Base-by-base conservation (phyloP, 2,888 invertebrate genomes). In the Drosophila mulleri region DNA sequence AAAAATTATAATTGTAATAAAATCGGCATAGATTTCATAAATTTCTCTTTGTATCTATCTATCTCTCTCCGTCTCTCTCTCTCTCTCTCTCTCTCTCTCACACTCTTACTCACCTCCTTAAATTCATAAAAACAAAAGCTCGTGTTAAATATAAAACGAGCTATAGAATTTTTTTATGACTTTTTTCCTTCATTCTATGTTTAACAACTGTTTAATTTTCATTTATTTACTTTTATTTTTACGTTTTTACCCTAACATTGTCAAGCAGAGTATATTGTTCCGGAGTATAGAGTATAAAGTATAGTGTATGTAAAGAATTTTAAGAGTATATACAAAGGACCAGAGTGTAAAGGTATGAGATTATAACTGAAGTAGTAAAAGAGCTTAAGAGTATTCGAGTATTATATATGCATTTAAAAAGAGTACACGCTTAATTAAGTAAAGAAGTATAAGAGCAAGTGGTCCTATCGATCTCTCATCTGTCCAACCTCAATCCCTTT, bases 201-300 rank as follows among this genome's bases (percentile, higher is more conserved):
- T 62, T 60, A n/a, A 29, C 77, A 72, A 67, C 57, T 75, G 67
- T 75, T 58, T 66, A 66, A 68, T 73, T 77, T 56, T 61, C 50
- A 68, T 67, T 70, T 63, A 58, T 58, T 57, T 45, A 47, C 18
- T 59, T 32, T 45, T 53, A 23, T 58, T 62, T 48, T 50, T 12
- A 11, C 29, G 37, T 2, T 11, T 11, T 14, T 35, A 35, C 50
- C 32, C 50, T 50, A 32, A 1, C 2, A 4, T n/a, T 47, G 9
- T 1, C 12, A 6, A 44, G 1, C 14, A 44, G 32, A 1, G 32
- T 29, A 29, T 29, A 29, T 29, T 26, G 26, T 3, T n/a, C n/a
- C n/a, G n/a, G n/a, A n/a, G n/a, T 26, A 26, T 26, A 4, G 0
- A 26, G 26, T 26, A 26, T 26, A 4, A 3, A 26, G 26, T 26